Conservation (phyloP, 2,797 vertebrate species). For the Scolopax rusticola region DNA sequence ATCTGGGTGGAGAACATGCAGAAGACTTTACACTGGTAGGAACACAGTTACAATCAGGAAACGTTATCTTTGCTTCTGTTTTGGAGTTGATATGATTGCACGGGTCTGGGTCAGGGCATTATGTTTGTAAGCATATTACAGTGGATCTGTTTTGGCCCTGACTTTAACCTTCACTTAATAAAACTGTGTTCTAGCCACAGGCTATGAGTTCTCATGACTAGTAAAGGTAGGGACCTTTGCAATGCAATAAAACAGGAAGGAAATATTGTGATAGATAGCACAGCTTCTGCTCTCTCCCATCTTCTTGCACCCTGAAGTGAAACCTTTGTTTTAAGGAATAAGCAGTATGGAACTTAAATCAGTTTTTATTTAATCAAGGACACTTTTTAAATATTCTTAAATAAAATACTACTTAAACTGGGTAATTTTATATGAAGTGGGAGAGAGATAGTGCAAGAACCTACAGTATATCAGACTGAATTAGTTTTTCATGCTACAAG, state of each 20-base stretch:
- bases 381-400: conserved; percentile 79
- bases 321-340: conserved; percentile 43
- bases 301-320: conserved; percentile 20
- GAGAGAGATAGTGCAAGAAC: conserved; percentile 68
- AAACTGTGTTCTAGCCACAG: conserved; percentile 58
- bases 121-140: conserved; percentile 28
- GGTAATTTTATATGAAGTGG: conserved; percentile 72
- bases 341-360: conserved; percentile 56
- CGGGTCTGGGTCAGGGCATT: background rate
- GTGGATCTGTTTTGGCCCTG: background rate
- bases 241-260: background rate
- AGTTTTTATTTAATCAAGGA: conserved; percentile 76
- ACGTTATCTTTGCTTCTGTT: background rate
- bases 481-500: conserved; percentile 77
- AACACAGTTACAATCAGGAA: background rate
- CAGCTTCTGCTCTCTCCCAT: background rate
- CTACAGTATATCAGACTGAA: conserved; percentile 81
- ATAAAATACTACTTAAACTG: conserved; percentile 75
- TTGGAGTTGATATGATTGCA: background rate
- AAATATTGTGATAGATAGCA: conserved; percentile 26
- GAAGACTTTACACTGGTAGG: background rate
- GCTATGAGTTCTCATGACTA: conserved; percentile 44
- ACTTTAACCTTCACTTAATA: conserved; percentile 64
- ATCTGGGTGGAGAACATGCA: background rate
- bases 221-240: conserved; percentile 17